Conservation (phyloP, 2,888 invertebrate genomes). For the Fragum sueziense region DNA sequence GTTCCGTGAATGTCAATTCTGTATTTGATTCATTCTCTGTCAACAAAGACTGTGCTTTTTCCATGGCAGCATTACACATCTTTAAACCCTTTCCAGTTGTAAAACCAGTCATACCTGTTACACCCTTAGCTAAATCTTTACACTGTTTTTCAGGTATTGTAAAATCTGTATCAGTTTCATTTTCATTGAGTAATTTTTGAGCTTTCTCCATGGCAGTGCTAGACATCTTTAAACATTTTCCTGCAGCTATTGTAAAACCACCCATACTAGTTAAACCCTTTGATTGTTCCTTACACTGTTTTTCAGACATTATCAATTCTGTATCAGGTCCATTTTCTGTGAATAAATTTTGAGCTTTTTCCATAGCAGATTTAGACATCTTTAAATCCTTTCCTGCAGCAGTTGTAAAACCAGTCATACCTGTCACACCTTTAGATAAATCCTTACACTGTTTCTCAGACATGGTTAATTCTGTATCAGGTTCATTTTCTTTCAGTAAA, state of each 20-base stretch:
- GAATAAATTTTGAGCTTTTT: constrained; percentile 36
- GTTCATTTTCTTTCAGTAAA: not conserved
- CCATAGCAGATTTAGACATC: constrained; percentile 13
- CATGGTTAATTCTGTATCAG: not conserved
- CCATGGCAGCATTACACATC: constrained; percentile 10
- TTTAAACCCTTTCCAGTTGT: constrained; percentile 28
- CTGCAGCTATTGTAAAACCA: not conserved
- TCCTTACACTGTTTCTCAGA: not conserved
- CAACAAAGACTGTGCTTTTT: constrained; percentile 38
- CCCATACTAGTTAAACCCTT: not conserved
- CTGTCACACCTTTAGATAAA: not conserved
- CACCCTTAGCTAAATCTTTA: too few species aligned
- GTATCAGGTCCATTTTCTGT: constrained; percentile 10
- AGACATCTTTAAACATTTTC: not conserved
- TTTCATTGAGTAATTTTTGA: too few species aligned
- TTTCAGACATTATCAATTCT: too few species aligned
- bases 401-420: constrained; percentile 29
- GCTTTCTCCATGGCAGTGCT: not conserved
- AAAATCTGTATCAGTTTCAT: too few species aligned
- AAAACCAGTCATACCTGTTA: constrained; percentile 19
- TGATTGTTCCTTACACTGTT: too few species aligned
- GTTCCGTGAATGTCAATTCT: too few species aligned
- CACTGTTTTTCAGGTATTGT: too few species aligned
- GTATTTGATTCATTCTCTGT: too few species aligned
- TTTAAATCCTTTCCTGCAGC: constrained; percentile 35